Evolutionary conservation across 2,113 vertebrate species (phyloP), one percentile per base, ranked within the genome.

Genomic region (Hydrolagus affinis): DNA sequence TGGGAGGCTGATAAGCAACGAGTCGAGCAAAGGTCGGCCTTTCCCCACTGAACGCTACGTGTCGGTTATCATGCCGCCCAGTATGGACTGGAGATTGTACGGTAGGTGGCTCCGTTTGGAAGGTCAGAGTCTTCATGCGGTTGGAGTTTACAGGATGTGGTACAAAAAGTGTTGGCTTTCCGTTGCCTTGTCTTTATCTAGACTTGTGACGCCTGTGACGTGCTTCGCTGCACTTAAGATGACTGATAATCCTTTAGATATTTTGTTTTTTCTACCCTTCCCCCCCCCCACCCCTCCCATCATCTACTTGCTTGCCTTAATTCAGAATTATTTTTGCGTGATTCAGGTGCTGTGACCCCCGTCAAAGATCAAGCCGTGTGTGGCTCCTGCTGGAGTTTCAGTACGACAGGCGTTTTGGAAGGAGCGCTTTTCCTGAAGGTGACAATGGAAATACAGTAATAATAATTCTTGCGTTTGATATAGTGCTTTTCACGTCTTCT

Each of bases 391-490:
- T 95, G 93, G 92, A 93, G 92, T 86, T 95, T 94, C 88, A 92
- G 91, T 86, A 90, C 89, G 73, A 93, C 91, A 11, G 93, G 93
- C 56, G 86, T 93, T 86, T 86, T 94, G 87, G 93, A 94, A 89
- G 93, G 94, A 4, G 91, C 94, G 80, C 90, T 95, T n/a, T 94
- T 94, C 87, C 80, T 95, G 11, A 94, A 94, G 90, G 93, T 93
- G 80, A 80, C 2, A 44, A 44, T 44, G 44, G 44, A 44, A 44
- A n/a, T n/a, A n/a, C n/a, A n/a, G n/a, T n/a, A n/a, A n/a, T n/a
- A n/a, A n/a, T n/a, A n/a, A n/a, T n/a, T n/a, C n/a, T n/a, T n/a
- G n/a, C n/a, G n/a, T n/a, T n/a, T n/a, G n/a, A n/a, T n/a, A n/a
- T n/a, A n/a, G n/a, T n/a, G n/a, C n/a, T n/a, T n/a, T n/a, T n/a